Conservation (phyloP, 2,113 vertebrate genomes). For the Taurulus bubalis region DNA sequence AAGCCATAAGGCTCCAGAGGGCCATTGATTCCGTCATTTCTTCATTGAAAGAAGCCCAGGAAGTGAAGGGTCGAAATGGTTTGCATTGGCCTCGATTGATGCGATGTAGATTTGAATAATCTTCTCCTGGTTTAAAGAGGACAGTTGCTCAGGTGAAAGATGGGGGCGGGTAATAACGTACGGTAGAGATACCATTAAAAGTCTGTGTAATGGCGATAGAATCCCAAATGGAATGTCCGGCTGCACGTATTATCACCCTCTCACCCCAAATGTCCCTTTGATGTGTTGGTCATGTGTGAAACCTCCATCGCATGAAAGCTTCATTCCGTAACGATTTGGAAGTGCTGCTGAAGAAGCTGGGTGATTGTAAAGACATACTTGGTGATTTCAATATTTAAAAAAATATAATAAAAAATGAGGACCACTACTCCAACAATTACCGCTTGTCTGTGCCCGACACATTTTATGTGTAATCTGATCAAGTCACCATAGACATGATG, state of each 20-base stretch:
- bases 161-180: background rate
- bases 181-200: background rate
- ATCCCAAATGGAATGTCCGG: background rate
- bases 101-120: background rate
- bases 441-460: no score
- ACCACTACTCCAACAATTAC: no score
- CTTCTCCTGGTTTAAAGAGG: background rate
- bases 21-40: background rate
- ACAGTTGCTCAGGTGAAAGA: background rate
- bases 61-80: background rate
- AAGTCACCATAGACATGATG: background rate
- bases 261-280: background rate
- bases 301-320: background rate
- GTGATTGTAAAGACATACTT: background rate
- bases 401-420: no score
- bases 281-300: background rate
- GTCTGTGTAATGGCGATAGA: background rate
- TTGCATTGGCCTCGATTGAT: background rate
- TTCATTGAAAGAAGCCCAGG: constrained; percentile 3
- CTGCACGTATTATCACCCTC: background rate
- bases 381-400: background rate
- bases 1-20: constrained; percentile 1
- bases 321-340: background rate
- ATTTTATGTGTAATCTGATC: background rate
- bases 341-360: background rate